Evolutionary conservation across 2,888 invertebrate genomes (phyloP).

Genomic region (Drosophila testacea): DNA sequence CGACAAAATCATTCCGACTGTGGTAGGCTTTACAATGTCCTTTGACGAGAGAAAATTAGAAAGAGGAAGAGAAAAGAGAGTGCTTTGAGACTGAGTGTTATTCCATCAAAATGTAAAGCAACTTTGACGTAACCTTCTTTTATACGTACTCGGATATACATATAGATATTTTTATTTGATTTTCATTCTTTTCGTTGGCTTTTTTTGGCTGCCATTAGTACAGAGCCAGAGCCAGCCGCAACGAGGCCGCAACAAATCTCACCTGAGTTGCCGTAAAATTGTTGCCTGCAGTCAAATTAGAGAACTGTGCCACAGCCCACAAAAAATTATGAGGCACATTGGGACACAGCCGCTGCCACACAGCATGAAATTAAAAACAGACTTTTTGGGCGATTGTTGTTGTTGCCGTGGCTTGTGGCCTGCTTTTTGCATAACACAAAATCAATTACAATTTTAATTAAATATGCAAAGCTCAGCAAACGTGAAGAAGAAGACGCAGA

Average conservation of each 20-base stretch:
- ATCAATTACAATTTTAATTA: conserved; percentile 83
- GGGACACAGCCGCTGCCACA: conserved; percentile 57
- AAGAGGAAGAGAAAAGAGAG: not conserved
- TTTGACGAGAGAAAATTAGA: not conserved
- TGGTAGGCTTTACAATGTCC: conserved; percentile 35
- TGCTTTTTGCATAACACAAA: conserved; percentile 79
- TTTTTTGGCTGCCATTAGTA: conserved; percentile 43
- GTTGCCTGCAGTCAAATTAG: conserved; percentile 71
- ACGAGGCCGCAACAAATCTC: conserved; percentile 69
- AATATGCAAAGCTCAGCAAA: conserved; percentile 75
- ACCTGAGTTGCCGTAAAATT: conserved; percentile 76
- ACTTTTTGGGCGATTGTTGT: conserved; percentile 62
- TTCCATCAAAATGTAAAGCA: conserved; percentile 68
- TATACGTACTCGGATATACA: conserved; percentile 8
- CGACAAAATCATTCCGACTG: conserved; percentile 49
- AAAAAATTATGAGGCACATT: conserved; percentile 74
- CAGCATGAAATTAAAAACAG: conserved; percentile 76
- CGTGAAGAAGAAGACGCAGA: conserved; percentile 13
- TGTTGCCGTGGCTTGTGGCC: conserved; percentile 51
- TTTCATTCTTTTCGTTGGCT: conserved; percentile 12
- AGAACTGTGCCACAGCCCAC: conserved; percentile 71
- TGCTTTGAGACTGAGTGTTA: conserved; percentile 30
- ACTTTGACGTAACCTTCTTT: conserved; percentile 61
- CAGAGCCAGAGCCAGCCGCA: conserved; percentile 23
- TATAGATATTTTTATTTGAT: conserved; percentile 11